phyloP scores from a whole-genome alignment of 2,797 vertebrate genomes.

The Coranthus polyacanthus region DNA sequence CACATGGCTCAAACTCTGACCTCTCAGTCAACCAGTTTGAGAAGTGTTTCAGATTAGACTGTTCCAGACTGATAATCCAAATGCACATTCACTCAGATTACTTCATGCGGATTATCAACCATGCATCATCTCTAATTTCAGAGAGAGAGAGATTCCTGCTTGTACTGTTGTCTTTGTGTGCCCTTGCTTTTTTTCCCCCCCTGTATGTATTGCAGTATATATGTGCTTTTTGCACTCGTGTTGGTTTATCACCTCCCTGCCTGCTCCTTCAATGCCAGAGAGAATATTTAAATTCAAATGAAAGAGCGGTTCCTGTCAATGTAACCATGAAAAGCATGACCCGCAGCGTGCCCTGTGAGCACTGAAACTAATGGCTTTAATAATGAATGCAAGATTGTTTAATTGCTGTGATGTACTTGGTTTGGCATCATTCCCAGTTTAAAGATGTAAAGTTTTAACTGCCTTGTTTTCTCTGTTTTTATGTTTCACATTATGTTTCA shows the following conservation, averaged over 20 bases:
- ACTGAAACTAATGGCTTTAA: slow-evolving; percentile 27
- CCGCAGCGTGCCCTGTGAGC: slow-evolving; percentile 10
- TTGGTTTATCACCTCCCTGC: background rate
- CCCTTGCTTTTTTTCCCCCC: background rate
- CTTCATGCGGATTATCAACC: slow-evolving; percentile 67
- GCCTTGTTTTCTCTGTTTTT: slow-evolving; percentile 18
- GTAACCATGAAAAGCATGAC: slow-evolving; percentile 9
- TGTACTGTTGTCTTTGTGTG: slow-evolving; percentile 3
- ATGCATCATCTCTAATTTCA: slow-evolving; percentile 55
- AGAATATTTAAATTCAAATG: slow-evolving; percentile 2
- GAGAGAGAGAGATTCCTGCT: slow-evolving; percentile 30
- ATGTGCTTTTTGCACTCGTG: slow-evolving; percentile 1
- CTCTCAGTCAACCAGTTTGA: slow-evolving; percentile 44
- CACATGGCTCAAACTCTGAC: slow-evolving; percentile 30
- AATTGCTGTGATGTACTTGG: slow-evolving; percentile 19
- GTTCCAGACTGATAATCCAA: slow-evolving; percentile 75
- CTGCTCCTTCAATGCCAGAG: background rate
- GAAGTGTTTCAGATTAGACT: slow-evolving; percentile 72
- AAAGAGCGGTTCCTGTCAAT: slow-evolving; percentile 4
- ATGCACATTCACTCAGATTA: slow-evolving; percentile 78
- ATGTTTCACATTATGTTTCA: slow-evolving; percentile 21
- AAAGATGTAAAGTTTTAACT: slow-evolving; percentile 16
- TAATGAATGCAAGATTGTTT: slow-evolving; percentile 35
- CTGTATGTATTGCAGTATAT: background rate
- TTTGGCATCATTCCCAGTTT: slow-evolving; percentile 20